Base-by-base conservation (phyloP, 2,888 invertebrate genomes). In the Oscheius myriophilus region DNA sequence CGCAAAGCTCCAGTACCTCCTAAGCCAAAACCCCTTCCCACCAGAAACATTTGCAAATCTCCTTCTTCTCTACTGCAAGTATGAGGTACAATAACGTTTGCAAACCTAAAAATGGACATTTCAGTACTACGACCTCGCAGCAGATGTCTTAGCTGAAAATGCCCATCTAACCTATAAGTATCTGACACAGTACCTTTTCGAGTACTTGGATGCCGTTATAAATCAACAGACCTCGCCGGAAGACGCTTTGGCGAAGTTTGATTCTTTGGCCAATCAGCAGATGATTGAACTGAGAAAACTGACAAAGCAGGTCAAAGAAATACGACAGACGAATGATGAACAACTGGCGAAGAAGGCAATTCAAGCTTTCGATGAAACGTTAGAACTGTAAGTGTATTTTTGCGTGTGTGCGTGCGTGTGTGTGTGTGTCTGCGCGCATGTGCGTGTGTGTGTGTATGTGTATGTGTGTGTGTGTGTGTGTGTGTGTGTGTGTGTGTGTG, bases 41-140 rank as follows among this genome's bases (percentile, higher is more conserved):
- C 93, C 94, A 16, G 97, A 98, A 90, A 96, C 97, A 0, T 96
- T 98, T 87, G 93, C 95, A 0, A 98, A 98, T 88, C 90, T 99
- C 23, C 89, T 99, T 52, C 89, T 98, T 3, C 89, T 96, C 0
- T 98, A 97, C 87, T 95, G 96, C 87, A 96, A 95, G 87, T 95
- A 96, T 87, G 96, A 96, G 86, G 89, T 89, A 58, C 58, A 7
- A 7, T 41, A 43, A 11, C 4, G 33, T 42, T 41, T 7, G 18
- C 33, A 3, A 6, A 9, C 33, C 18, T 57, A 45, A 11, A 12
- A 7, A 43, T 25, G 7, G 2, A 2, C 18, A 42, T 64, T 69
- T 9, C 21, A 69, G 64, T 64, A 69, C 49, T 64, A 51, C 58
- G 97, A 98, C 87, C 89, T 97, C 71, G 97, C 97, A 12, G 98